Evolutionary conservation across 1,140 invertebrate genomes (phyloP), one percentile per base, ranked within the genome.

Genomic region (Drosophila nigromelanica): DNA sequence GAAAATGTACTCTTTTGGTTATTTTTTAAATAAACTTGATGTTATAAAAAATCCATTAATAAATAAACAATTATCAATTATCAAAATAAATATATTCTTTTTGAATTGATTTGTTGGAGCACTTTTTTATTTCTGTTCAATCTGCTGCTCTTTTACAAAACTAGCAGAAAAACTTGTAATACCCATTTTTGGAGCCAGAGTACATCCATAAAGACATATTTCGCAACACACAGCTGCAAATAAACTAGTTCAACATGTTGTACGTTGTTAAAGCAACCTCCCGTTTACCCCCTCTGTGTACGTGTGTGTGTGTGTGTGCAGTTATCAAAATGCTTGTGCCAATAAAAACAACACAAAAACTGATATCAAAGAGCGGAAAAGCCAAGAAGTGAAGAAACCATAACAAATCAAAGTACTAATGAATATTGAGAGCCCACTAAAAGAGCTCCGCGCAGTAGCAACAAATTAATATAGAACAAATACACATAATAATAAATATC

Each of bases 401-500:
- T 87, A 87, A 87, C 83, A 87, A 89, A 89, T 89, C 83, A 87
- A 77, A 87, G 85, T 62, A 70, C 85, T 87, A 87, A 87, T 87
- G 83, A 87, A 87, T 87, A 87, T 87, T 87, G 85, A 87, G 79
- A 77, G 80, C 76, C 72, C 69, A 86, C 82, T 82, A 86, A 86
- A 86, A 73, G 78, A 81, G 56, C 72, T 66, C 76, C 63, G 50
- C 58, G 72, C 60, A 78, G 66, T 30, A 70, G 76, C 83, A 77
- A 83, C 78, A 82, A 89, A 87, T 87, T 89, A 87, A 89, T 87
- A 87, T 89, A 80, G 56, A 79, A 54, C 61, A 80, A 87, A 83
- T 83, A 83, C 79, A 74, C 83, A 83, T 89, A 89, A 89, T 79
- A 87, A 87, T 87, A 89, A 89, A n/a, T n/a, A n/a, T n/a, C n/a